Base-by-base conservation (phyloP, 2,888 invertebrate genomes). In the Cryptops parisi region DNA sequence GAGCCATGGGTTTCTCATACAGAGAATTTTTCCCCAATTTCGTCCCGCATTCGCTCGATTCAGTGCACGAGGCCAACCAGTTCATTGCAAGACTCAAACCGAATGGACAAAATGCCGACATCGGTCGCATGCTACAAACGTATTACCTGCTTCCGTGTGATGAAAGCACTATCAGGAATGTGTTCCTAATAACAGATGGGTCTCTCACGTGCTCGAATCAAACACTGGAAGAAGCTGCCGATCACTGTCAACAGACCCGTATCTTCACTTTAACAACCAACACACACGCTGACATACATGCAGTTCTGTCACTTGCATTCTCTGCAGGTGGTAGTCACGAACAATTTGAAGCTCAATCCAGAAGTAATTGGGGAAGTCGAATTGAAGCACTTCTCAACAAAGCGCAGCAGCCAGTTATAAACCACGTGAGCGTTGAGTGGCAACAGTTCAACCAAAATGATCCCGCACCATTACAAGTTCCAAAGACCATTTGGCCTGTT, bases 1-100 rank as follows among this genome's bases (percentile, higher is more conserved):
- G 69, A 21, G 63, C 64, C 1, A 72, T 72, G 62, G 72, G 71
- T n/a, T 39, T 53, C 15, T 49, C 46, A 5, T 57, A 48, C 26
- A 43, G 47, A 24, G 57, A 57, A 46, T 24, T 55, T 9, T 57
- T 53, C 44, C 46, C 53, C 19, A 44, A 26, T 9, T 40, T 39
- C 22, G 25, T 43, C 22, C 15, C 39, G 21, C 48, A 53, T 9
- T 25, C 38, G 24, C 15, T 40, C n/a, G 49, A 53, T 15, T 33
- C 38, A 22, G 17, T 43, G 12, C 19, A 25, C 12, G 25, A 23
- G 17, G 57, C 55, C 9, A 23, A 49, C 23, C n/a, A 52, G 24
- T 57, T 57, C 45, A 40, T 57, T 12, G 25, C 46, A 41, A 51
- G 47, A 38, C 21, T 6, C 5, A 9, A 19, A 45, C 33, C 53